phyloP scores from a whole-genome alignment of 2,797 vertebrate genomes.

The Gallirallus australis region DNA sequence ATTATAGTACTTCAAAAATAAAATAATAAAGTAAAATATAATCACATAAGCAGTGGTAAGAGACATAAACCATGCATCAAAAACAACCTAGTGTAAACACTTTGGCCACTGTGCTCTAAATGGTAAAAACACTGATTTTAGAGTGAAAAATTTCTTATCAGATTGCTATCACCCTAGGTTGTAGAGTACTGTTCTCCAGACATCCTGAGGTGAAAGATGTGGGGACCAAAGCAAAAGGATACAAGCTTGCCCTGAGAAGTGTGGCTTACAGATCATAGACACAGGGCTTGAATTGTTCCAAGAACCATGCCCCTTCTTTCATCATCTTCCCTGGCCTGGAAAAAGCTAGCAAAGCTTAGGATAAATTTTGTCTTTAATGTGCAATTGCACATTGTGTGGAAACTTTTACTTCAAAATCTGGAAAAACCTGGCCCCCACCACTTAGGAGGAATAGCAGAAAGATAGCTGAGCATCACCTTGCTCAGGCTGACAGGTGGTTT shows the following conservation, averaged over 20 bases:
- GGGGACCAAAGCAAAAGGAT: not conserved
- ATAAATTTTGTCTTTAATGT: constrained; percentile 2
- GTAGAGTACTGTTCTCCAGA: not conserved
- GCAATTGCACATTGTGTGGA: not conserved
- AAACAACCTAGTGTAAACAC: not conserved
- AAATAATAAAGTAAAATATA: not conserved
- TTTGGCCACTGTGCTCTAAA: not conserved
- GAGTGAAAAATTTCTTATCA: not conserved
- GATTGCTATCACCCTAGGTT: not conserved
- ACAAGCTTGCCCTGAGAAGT: not conserved
- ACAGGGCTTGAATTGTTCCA: not conserved
- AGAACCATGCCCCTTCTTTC: not conserved
- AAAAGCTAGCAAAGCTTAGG: not conserved
- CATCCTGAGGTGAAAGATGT: not conserved
- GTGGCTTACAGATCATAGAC: not conserved
- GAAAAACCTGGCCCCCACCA: not conserved
- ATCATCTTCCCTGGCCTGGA: not conserved
- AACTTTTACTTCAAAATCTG: not conserved
- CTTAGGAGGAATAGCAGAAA: not conserved
- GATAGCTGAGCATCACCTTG: not conserved
- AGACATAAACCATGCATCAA: not conserved
- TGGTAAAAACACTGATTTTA: not conserved
- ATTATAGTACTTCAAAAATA: not conserved
- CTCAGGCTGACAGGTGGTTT: not conserved
- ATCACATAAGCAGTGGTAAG: not conserved